Evolutionary conservation across 2,113 vertebrate species (phyloP), one percentile per base, ranked within the genome.

Genomic region (Chamaetylas fuelleborni): DNA sequence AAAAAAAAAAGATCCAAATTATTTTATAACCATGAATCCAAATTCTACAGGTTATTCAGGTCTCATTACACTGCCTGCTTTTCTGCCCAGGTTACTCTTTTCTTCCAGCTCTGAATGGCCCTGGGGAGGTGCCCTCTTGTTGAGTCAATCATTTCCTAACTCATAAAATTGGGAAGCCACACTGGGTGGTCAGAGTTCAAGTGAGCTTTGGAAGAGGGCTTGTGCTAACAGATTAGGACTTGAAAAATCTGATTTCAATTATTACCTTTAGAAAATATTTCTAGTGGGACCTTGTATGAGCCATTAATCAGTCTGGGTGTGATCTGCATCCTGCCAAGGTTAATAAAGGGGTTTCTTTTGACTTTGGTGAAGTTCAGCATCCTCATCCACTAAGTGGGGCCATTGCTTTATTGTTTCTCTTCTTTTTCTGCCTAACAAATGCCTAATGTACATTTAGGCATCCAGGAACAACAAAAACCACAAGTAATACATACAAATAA

Each of bases 11-110:
- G 4, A 16, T 8, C 20, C 2, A 2, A 61, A 54, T 34, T 23
- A 18, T 64, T 86, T 74, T 50, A 9, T 33, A 42, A 64, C 17
- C 4, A 2, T 45, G 33, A 8, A 62, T 25, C 20, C 8, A 36
- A 36, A 51, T 36, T 58, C 18, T 40, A 5, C 5, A 43, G 16
- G 20, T 74, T 56, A 14, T 45, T 87, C 34, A 50, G 60, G 5
- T 26, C 19, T 58, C 50, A 36, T 78, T 80, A 10, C 9, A 3
- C 9, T 51, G 29, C 19, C 42, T 58, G 69, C 16, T 84, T 74
- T 36, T 82, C 29, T n/a, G 34, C n/a, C n/a, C 14, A 8, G 0
- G 0, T 60, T 60, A 26, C 34, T 61, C 15, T 48, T 86, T 58
- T 69, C 19, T 66, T 74, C 1, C 4, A n/a, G 16, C 12, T 62